These are phyloP conservation scores for Hetaerina titia DNA, from an alignment of 2,888 invertebrate species.

Conservation along the genomic window DNA sequence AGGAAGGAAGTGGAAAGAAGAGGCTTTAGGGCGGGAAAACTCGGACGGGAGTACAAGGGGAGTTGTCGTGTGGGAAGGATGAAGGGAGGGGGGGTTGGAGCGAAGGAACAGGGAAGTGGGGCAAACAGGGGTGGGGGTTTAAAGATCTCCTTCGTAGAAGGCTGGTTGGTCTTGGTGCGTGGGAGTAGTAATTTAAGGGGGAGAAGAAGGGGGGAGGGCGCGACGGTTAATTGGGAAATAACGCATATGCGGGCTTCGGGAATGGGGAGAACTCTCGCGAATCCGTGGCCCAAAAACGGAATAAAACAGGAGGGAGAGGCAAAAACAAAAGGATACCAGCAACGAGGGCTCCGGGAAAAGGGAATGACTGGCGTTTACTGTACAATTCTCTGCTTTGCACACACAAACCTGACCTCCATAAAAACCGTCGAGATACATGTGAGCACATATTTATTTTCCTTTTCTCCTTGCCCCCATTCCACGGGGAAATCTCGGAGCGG, in stretches of 20 bases:
- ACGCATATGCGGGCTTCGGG: neutral
- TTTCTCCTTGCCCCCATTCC: neutral
- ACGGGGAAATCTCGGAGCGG: neutral
- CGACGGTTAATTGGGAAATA: constrained; percentile 30
- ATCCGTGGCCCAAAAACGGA: neutral
- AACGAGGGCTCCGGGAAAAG: neutral
- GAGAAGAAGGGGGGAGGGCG: neutral
- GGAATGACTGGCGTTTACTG: neutral
- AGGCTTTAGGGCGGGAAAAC: too few relatives aligned
- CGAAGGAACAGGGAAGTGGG: neutral
- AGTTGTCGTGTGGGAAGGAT: neutral
- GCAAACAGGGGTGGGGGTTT: neutral
- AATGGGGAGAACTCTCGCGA: neutral
- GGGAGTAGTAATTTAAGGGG: neutral
- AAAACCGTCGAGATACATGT: neutral
- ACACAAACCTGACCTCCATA: constrained; percentile 20
- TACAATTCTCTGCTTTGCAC: neutral
- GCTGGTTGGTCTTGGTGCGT: neutral
- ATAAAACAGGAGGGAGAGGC: neutral
- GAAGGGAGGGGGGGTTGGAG: neutral
- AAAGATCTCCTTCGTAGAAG: neutral
- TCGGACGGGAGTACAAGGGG: too few relatives aligned
- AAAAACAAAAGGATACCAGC: constrained; percentile 4
- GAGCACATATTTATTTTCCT: neutral
- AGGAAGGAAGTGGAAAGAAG: too few relatives aligned